Evolutionary conservation across 2,888 invertebrate species (phyloP), one percentile per base, ranked within the genome.

Genomic region (Cephalotes varians): DNA sequence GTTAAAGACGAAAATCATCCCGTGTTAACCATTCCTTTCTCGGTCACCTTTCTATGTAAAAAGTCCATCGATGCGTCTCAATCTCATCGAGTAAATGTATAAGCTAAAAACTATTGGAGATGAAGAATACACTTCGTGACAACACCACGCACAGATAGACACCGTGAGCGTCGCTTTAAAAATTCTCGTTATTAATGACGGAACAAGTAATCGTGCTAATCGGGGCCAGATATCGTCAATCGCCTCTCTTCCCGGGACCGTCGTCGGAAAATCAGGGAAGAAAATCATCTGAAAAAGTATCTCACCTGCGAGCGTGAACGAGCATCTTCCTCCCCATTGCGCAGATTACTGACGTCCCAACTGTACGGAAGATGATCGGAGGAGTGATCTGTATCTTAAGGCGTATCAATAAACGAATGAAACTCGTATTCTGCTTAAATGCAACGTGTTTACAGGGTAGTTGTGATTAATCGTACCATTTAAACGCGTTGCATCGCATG

Each of bases 231-330:
- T 51, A 67, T 31, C 79, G 18, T 64, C 81, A 34, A 73, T 62
- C 51, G 44, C 28, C 56, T 80, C 71, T 71, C 79, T 80, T 47
- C 64, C 25, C 31, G 25, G 69, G 25, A 69, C 28, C 10, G 40
- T 80, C 77, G 80, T 81, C 62, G 37, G 73, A 64, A 86, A 44
- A 71, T 56, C 71, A 31, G 81, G 67, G 82, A 81, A 87, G 77
- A 69, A 77, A 65, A 87, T 79, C 84, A 79, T 74, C 88, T 87
- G 90, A 86, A 89, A 89, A 86, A 44, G 64, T 85, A 74, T 88
- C 90, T 90, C 89, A 90, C 88, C 89, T 90, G 89, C 74, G 71
- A 87, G 51, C 62, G 49, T 74, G 69, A 86, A 77, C 69, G 76
- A 88, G 72, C 73, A 71, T 81, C 81, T 64, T 25, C 60, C 40